Conservation (phyloP, 1,140 invertebrate genomes). For the Seison nebaliae region DNA sequence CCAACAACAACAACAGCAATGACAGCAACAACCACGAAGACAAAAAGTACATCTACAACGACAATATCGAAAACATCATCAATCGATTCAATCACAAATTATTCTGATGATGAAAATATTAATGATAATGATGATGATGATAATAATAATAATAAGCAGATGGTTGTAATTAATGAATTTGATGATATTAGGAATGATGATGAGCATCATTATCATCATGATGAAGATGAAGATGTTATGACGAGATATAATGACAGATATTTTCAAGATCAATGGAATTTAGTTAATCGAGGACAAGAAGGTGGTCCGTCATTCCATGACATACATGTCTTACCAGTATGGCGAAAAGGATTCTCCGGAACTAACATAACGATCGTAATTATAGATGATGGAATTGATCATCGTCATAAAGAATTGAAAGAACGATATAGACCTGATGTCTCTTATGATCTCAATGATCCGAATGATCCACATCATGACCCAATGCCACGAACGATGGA, state of each 20-base stretch:
- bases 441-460: constrained; percentile 13
- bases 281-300: constrained; percentile 6
- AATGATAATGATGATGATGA: too few species aligned
- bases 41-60: too few species aligned
- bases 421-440: constrained; percentile 10
- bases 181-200: too few species aligned
- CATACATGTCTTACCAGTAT: constrained; percentile 8
- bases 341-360: constrained; percentile 8
- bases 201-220: too few species aligned
- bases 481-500: constrained; percentile 11
- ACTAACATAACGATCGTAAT: constrained; percentile 7
- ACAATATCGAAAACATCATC: too few species aligned
- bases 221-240: too few species aligned
- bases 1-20: too few species aligned
- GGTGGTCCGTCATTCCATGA: constrained; percentile 3
- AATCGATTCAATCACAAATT: too few species aligned
- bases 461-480: constrained; percentile 11
- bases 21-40: too few species aligned
- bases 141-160: too few species aligned
- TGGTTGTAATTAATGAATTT: too few species aligned
- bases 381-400: constrained; percentile 12
- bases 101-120: too few species aligned
- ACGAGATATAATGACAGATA: constrained; percentile 2
- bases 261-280: constrained; percentile 12
- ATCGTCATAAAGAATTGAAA: constrained; percentile 11